phyloP scores from a whole-genome alignment of 2,888 invertebrate genomes.

The Leistus spinibarbis region DNA sequence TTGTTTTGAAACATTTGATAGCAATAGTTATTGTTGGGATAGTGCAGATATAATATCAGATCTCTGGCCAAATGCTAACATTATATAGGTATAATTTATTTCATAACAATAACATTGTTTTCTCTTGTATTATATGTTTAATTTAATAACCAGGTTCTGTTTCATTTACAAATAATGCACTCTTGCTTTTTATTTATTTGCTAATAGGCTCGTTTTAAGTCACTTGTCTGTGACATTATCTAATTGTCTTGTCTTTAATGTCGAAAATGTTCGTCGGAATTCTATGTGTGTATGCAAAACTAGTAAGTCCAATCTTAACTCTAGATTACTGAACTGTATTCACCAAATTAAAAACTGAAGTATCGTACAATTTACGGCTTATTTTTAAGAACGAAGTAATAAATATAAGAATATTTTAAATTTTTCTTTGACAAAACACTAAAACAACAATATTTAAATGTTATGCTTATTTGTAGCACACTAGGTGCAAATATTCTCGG shows the following conservation, averaged over 20 bases:
- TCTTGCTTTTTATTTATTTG: conserved; percentile 1
- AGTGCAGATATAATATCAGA: not conserved
- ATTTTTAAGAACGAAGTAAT: no score
- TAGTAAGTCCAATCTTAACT: no score
- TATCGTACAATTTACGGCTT: no score
- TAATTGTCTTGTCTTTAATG: conserved; percentile 18
- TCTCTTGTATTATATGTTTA: not conserved
- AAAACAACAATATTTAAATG: no score
- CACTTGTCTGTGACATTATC: conserved; percentile 8
- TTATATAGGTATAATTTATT: not conserved
- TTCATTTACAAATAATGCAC: not conserved
- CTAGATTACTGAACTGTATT: no score
- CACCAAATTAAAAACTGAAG: no score
- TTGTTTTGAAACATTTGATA: not conserved
- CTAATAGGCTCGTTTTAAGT: conserved; percentile 1
- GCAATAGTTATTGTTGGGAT: not conserved
- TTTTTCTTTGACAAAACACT: no score
- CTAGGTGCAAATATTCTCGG: no score
- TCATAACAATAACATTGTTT: not conserved
- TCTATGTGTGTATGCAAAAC: conserved; percentile 8
- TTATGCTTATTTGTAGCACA: no score
- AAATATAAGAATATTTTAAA: no score
- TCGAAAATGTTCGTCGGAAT: not conserved
- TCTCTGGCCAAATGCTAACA: not conserved
- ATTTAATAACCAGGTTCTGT: not conserved